Evolutionary conservation across 2,888 invertebrate species (phyloP), one percentile per base, ranked within the genome.

Genomic region (Epiblema foenella): DNA sequence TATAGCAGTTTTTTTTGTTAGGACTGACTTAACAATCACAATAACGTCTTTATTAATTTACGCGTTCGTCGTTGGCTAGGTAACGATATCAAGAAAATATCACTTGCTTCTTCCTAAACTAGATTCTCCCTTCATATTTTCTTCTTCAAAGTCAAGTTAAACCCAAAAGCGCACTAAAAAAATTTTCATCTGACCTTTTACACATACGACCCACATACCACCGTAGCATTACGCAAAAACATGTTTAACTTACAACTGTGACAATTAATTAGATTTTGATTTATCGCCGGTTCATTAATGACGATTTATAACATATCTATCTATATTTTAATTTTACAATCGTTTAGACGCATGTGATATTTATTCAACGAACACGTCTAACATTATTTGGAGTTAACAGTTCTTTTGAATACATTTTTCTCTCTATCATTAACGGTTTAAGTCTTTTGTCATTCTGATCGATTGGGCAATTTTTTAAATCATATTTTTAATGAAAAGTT

Each of bases 401-500:
- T 57, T 63, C 57, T 49, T 71, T 71, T 62, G 49, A 71, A 71
- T 67, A 70, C 54, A 71, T 67, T 46, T 49, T 59, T 39, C 42
- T 46, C 46, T 64, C 24, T 24, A 46, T 58, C 20, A 65, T 63
- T 66, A 69, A 65, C 75, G 77, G 70, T 74, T 54, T 62, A 37
- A 39, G 37, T 20, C 75, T 79, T 84, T 82, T 79, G 83, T 81
- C 76, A 78, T 73, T 75, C 75, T 85, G 82, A 85, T 83, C 78
- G 81, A 86, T 85, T 78, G 83, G 72, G 76, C 82, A 84, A 84
- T 85, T 83, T 81, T 62, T 49, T 51, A n/a, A 66, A 60, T 46
- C 58, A 65, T 66, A 65, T 51, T 64, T 58, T 69, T 66, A 70
- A 66, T 73, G 68, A 64, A 69, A 75, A 58, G 39, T 66, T 60